Base-by-base conservation (phyloP, 2,113 vertebrate genomes). In the Corydoras sp. region DNA sequence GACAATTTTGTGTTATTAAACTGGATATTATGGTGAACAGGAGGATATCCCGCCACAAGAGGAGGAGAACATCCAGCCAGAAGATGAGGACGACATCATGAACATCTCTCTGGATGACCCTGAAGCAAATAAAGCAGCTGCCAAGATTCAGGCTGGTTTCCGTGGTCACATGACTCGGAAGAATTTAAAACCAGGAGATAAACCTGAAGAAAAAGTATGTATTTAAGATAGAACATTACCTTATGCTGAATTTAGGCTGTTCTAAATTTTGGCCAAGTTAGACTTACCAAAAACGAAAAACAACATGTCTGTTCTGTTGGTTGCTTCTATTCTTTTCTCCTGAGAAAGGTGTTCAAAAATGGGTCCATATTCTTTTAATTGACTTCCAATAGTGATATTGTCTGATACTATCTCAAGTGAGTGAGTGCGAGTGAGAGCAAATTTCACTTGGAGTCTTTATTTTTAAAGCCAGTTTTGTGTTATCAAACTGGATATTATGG, bases 91-190 rank as follows among this genome's bases (percentile, higher is more conserved):
- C 76, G 96, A 99, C 86, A 94, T 97, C 82, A 89, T 99, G 89
- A 95, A 99, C 88, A 99, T 98, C 83, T 95, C 95, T 0, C 82
- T 99, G 88, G 95, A 99, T 53, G 96, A 99, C 68, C 95, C 95
- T 0, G 93, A 94, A 53, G 96, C 95, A 82, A 99, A 99, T 71
- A 94, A 95, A 10, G 96, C 96, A 0, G 95, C 96, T 0, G 93
- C 96, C 85, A 98, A 98, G 87, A 99, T 99, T 87, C 96, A 99
- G 87, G 96, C 95, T 0, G 96, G 96, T 79, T 98, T 99, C 85
- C 94, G 96, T 10, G 96, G 96, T 76, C 95, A 99, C 83, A 99
- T 99, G 96, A 98, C 96, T 75, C 88, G 95, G 77, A 99, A 99
- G 96, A 98, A 99, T 94, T 95, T 98, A 87, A 99, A 98, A 87